These are phyloP conservation scores for Parnassius apollo DNA, from an alignment of 2,888 invertebrate genomes.

Conservation along the genomic window DNA sequence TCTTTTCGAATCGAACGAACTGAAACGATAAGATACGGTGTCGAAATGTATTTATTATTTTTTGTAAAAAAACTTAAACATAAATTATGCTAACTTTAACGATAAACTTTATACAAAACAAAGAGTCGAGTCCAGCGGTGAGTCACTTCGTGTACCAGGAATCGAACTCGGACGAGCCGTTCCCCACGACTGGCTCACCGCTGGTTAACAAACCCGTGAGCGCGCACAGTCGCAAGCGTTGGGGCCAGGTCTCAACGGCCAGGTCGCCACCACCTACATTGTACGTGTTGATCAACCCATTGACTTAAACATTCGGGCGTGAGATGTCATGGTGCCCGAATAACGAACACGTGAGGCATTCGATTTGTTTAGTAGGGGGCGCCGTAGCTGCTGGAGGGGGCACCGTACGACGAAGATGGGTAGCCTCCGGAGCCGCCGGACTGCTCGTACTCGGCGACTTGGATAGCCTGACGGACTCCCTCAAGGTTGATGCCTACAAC, in stretches of 20 bases:
- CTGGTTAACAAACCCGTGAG: conserved; percentile 64
- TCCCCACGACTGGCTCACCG: conserved; percentile 64
- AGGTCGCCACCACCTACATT: conserved; percentile 73
- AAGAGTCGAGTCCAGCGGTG: conserved; percentile 64
- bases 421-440: conserved; percentile 65
- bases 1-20: too few species aligned
- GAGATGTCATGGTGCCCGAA: conserved; percentile 58
- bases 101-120: conserved; percentile 77
- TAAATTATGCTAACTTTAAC: conserved; percentile 72
- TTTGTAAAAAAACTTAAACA: conserved; percentile 68
- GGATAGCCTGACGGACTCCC: conserved; percentile 92
- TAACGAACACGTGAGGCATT: conserved; percentile 48
- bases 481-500: conserved; percentile 93
- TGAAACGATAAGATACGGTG: conserved; percentile 57
- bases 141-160: conserved; percentile 60
- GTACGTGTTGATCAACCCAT: conserved; percentile 67
- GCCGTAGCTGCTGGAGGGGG: conserved; percentile 87
- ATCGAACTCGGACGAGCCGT: conserved; percentile 2
- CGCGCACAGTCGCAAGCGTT: conserved; percentile 79
- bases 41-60: conserved; percentile 81
- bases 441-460: conserved; percentile 92
- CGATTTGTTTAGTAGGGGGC: conserved; percentile 78
- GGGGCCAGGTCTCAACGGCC: conserved; percentile 57
- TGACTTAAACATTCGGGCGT: conserved; percentile 61
- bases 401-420: conserved; percentile 78